Conservation (phyloP, 2,113 vertebrate genomes). For the Sula dactylatra region DNA sequence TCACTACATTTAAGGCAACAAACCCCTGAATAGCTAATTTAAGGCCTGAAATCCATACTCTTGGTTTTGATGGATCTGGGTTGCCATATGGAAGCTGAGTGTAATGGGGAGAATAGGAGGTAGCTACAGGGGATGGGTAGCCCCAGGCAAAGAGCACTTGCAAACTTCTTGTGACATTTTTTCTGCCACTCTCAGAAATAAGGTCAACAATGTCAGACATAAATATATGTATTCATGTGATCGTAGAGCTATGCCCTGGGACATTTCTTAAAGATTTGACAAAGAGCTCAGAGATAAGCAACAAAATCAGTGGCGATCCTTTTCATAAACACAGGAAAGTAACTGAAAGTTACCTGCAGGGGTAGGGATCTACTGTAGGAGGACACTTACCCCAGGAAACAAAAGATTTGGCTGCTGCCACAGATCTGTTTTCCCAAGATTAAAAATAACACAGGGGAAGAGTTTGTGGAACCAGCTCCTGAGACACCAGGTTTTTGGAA, state of each 20-base stretch:
- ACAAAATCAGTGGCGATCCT: background rate
- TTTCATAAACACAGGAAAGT: background rate
- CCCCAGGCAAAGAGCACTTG: background rate
- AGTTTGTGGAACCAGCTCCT: constrained; percentile 30
- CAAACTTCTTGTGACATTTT: background rate
- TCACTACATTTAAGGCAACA: background rate
- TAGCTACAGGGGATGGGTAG: background rate
- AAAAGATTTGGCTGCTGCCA: background rate
- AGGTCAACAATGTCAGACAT: background rate
- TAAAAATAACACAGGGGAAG: constrained; percentile 27
- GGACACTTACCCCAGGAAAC: background rate
- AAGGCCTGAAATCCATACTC: background rate
- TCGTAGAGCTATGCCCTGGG: background rate
- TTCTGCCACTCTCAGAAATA: background rate
- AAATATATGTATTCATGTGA: background rate
- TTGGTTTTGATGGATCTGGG: background rate
- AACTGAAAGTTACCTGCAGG: background rate
- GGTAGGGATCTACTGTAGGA: background rate
- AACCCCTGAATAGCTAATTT: background rate
- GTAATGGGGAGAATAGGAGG: background rate
- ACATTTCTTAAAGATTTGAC: background rate
- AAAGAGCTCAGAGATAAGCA: background rate
- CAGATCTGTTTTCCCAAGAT: constrained; percentile 11
- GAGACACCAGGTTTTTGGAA: constrained; percentile 51
- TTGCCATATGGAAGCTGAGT: background rate